A percentile compares a stretch with the other conserved stretches of the same genome.
phyloP scores from a whole-genome alignment of 2,797 vertebrate species.

The Enteromius treurensis region DNA sequence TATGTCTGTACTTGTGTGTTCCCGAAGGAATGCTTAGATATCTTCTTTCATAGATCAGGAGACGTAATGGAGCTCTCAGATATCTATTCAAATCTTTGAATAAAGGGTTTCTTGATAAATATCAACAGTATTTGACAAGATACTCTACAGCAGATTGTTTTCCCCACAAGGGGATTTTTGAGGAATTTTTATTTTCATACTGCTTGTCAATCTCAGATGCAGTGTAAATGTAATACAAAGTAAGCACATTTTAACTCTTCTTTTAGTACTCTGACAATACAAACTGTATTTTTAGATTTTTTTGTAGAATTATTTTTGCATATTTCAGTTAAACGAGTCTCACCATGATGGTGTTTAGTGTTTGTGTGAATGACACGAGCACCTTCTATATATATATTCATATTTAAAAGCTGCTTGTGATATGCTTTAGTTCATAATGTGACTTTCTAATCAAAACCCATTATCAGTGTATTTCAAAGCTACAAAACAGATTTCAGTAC shows the following conservation, averaged over 20 bases:
- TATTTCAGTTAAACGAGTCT: too few relatives aligned
- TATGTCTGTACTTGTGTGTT: background rate
- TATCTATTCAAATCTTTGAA: constrained; percentile 8
- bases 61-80: background rate
- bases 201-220: background rate
- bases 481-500: too few relatives aligned
- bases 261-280: background rate
- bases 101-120: background rate
- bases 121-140: background rate
- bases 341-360: too few relatives aligned
- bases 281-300: too few relatives aligned
- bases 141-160: background rate
- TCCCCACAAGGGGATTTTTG: background rate
- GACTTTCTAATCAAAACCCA: too few relatives aligned
- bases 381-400: too few relatives aligned
- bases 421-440: too few relatives aligned
- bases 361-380: too few relatives aligned
- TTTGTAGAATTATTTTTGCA: too few relatives aligned
- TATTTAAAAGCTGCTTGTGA: too few relatives aligned
- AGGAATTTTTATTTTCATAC: background rate
- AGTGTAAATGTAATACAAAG: background rate
- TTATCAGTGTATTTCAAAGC: too few relatives aligned
- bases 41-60: background rate
- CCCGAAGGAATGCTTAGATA: background rate
- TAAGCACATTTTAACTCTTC: background rate